A percentile compares a stretch with the other conserved stretches of the same genome.
phyloP scores from a whole-genome alignment of 1,140 invertebrate genomes.

The Papilio xuthus region DNA sequence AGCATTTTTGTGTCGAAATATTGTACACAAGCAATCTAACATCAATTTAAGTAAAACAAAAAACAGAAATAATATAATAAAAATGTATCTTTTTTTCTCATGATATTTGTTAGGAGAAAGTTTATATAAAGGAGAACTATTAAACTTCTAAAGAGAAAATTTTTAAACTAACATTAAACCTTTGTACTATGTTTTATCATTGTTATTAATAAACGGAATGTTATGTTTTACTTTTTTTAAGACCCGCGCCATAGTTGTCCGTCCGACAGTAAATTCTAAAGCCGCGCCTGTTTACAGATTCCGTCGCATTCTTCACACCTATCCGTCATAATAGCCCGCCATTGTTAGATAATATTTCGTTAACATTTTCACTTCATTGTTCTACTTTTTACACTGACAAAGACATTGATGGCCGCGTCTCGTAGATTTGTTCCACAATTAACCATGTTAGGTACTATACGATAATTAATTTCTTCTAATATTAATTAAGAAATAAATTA shows the following conservation, averaged over 20 bases:
- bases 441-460: background rate
- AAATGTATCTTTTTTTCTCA: background rate
- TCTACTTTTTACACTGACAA: constrained; percentile 62
- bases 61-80: background rate
- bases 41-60: background rate
- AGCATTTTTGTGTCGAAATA: background rate
- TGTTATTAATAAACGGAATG: background rate
- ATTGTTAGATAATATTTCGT: constrained; percentile 56
- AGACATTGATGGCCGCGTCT: constrained; percentile 43
- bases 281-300: constrained; percentile 39
- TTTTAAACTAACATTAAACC: no score
- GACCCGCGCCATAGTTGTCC: background rate
- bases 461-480: background rate
- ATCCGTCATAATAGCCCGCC: constrained; percentile 47
- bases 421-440: background rate
- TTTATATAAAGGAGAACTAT: background rate
- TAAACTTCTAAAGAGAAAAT: background rate
- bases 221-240: background rate
- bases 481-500: no score
- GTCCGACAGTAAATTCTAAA: constrained; percentile 18
- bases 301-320: constrained; percentile 65
- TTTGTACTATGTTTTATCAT: no score
- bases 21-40: no score
- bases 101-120: background rate
- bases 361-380: constrained; percentile 61